Evolutionary conservation across 92 coral and sea anemone species (phyloP), one percentile per base, ranked within the genome.

Genomic region (Epizoanthus rinbou): DNA sequence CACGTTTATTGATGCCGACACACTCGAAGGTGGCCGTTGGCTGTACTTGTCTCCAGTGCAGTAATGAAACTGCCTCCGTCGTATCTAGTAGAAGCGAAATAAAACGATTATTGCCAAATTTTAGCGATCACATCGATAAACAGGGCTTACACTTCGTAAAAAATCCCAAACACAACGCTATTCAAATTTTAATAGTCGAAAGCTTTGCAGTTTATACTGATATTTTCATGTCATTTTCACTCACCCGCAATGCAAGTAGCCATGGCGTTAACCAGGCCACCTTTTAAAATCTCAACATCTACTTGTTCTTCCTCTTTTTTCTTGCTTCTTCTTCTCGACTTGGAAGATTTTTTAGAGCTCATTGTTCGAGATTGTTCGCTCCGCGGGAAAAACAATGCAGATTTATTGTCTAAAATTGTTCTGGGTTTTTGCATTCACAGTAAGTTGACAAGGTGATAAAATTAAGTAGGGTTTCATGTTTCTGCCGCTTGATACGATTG

Each of bases 361-460:
- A 66, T 66, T 11, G 71, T 66, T 24, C 41, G 41, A 66, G 41
- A 24, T 28, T 66, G 71, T 24, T 66, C 71, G 71, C 71, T 66
- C 71, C 35, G 71, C 71, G 71, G 45, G 71, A 66, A 66, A 65
- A 65, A 65, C 37, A 65, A 66, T 60, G 65, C 65, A 60, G 65
- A 60, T n/a, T n/a, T 63, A 5, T 4, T 18, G 23, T 60, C 65
- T 17, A 60, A 60, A 60, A 60, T 60, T 17, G 65, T 60, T 60
- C 65, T 60, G 65, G 65, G 3, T 60, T 60, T 60, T 60, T 60
- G 65, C 65, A 60, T 60, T 60, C 68, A 3, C 23, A 63, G 68
- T 63, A 63, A 63, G 68, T 63, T 63, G 68, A 63, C 68, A 63
- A 63, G 68, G 68, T 63, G 68, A 63, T 63, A 63, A 63, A 63